Evolutionary conservation across 2,888 invertebrate species (phyloP).

Genomic region (Sesia bembeciformis): DNA sequence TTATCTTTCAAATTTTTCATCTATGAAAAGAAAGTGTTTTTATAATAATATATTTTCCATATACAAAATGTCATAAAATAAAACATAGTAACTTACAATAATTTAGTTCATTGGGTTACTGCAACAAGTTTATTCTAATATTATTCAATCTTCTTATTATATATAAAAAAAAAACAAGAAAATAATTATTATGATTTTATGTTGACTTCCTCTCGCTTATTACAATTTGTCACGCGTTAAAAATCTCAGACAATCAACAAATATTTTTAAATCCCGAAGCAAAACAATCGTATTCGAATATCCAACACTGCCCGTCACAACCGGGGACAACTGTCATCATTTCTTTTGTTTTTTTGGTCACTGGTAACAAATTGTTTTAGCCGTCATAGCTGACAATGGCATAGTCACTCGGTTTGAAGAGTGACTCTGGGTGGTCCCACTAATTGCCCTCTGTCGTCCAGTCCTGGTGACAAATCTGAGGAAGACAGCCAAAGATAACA

Average conservation of each 20-base stretch:
- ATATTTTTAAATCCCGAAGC: not conserved
- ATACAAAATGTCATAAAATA: no score
- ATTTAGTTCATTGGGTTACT: no score
- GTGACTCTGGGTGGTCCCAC: conserved; percentile 37
- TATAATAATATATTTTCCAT: no score
- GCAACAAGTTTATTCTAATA: no score
- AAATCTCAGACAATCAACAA: not conserved
- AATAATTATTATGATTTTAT: not conserved
- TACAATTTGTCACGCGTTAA: no score
- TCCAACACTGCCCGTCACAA: not conserved
- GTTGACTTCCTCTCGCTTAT: not conserved
- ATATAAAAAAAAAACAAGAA: no score
- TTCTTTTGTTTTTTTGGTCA: conserved; percentile 7
- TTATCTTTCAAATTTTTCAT: no score
- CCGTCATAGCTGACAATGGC: conserved; percentile 21
- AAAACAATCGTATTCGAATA: not conserved
- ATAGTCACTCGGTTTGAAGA: conserved; percentile 21
- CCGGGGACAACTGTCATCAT: conserved; percentile 7
- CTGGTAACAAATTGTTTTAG: conserved; percentile 30
- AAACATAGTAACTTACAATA: no score
- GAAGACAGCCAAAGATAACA: conserved; percentile 27
- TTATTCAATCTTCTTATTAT: no score
- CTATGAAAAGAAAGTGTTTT: no score
- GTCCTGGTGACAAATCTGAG: conserved; percentile 39
- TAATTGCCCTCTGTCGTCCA: conserved; percentile 38